Conservation (phyloP, 64 coral and sea anemone genomes). For the Actinia tenebrosa region DNA sequence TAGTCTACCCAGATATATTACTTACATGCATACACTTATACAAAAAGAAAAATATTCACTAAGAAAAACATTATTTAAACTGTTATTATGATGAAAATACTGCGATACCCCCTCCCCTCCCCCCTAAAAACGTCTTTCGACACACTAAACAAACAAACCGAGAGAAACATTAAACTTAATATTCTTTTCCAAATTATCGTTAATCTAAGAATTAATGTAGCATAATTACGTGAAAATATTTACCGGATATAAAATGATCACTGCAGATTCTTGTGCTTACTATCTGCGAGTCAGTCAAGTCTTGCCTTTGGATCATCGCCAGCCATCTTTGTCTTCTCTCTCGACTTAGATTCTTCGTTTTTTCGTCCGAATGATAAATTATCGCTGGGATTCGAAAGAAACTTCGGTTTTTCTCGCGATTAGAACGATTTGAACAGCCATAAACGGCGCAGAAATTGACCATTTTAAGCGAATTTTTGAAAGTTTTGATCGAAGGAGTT, state of each 20-base stretch:
- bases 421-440: slow-evolving; percentile 43
- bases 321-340: slow-evolving; percentile 15
- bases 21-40: no score
- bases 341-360: slow-evolving; percentile 11
- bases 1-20: no score
- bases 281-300: neutral
- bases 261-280: neutral
- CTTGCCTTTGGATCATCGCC: neutral
- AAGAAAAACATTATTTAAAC: neutral
- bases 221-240: neutral
- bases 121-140: no score
- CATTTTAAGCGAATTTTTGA: slow-evolving; percentile 15
- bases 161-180: neutral
- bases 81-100: no score
- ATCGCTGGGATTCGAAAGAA: slow-evolving; percentile 43
- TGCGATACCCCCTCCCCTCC: no score
- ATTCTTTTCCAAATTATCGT: neutral
- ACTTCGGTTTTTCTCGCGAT: slow-evolving; percentile 28
- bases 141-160: no score
- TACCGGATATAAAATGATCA: slow-evolving; percentile 2
- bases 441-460: slow-evolving; percentile 58
- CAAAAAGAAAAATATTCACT: no score
- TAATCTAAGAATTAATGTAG: neutral
- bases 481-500: neutral
- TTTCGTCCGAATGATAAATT: neutral